Evolutionary conservation across 2,113 vertebrate genomes (phyloP), one percentile per base, ranked within the genome.

Genomic region (Ascaphus truei): DNA sequence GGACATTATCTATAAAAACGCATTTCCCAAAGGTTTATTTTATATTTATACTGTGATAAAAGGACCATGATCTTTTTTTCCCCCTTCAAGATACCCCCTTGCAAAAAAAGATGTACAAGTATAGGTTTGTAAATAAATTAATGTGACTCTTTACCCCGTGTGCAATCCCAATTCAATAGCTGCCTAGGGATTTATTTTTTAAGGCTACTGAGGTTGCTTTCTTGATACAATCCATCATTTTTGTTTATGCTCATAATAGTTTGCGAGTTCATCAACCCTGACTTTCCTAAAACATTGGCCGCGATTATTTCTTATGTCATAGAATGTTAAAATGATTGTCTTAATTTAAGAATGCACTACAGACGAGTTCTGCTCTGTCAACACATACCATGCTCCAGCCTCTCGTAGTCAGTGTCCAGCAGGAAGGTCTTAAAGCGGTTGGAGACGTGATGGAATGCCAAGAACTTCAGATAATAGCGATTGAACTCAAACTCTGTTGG

Each of bases 351-450:
- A 7, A 52, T 1, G 29, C 5, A 27, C 27, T 5, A 36, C 13
- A 2, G 15, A 9, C 3, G 3, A 27, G 8, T 27, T 26, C 53
- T 7, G 33, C 33, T 34, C 33, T 29, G 18, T 56, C 22, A 58
- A 88, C 72, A 90, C 93, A 72, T 85, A 99, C 97, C 97, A 16
- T 99, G 96, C 75, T 99, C 97, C 75, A 98, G 83, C 75, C 96
- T 92, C 81, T 99, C 97, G 27, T 97, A 98, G 86, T 99, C 97
- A 1, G 97, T 98, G 81, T 99, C 96, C 89, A 99, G 88, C 75
- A 98, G 93, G 87, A 99, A 99, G 82, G 95, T 96, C 90, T 98
- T 98, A 90, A 96, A 99, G 79, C 95, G 89, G 85, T 96, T 98
- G 77, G 97, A 99, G 79, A 98, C 85, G 72, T 97, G 93, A 79